phyloP scores from a whole-genome alignment of 1,140 invertebrate genomes.

The Catajapyx aquilonaris region DNA sequence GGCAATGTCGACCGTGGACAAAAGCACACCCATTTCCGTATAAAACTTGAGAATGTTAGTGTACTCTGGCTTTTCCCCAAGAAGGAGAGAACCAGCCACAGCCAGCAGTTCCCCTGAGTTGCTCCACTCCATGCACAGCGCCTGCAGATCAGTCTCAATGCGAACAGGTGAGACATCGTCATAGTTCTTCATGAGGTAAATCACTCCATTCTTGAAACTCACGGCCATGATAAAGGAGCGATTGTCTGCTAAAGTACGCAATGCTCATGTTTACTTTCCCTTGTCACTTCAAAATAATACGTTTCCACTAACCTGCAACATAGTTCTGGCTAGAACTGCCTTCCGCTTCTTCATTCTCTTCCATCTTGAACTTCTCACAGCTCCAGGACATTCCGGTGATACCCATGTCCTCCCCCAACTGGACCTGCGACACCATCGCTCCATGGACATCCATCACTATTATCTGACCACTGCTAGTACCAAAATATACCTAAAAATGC shows the following conservation, averaged over 20 bases:
- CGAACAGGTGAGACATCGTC: conserved; percentile 77
- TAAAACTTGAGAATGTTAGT: conserved; percentile 57
- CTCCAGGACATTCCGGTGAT: conserved; percentile 88
- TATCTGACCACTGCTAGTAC: conserved; percentile 76
- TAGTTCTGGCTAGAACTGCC: not conserved
- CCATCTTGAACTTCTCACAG: conserved; percentile 96
- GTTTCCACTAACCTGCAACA: not conserved
- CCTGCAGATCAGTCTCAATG: conserved; percentile 58
- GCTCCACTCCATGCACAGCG: conserved; percentile 81
- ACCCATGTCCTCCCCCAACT: conserved; percentile 49
- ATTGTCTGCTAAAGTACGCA: conserved; percentile 21
- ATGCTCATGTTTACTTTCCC: not conserved
- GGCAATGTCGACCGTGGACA: conserved; percentile 54
- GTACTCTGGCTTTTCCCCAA: conserved; percentile 24
- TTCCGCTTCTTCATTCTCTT: conserved; percentile 59
- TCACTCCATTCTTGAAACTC: conserved; percentile 65
- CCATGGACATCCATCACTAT: conserved; percentile 93
- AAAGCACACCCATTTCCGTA: conserved; percentile 43
- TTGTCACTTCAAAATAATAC: not conserved
- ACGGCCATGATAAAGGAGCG: conserved; percentile 62
- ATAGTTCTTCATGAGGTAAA: conserved; percentile 71
- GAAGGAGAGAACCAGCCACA: conserved; percentile 52
- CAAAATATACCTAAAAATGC: conserved; percentile 61
- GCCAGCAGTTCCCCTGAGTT: conserved; percentile 81
- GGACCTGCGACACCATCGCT: conserved; percentile 78